A percentile compares a stretch with the other conserved stretches of the same genome.
phyloP scores from a whole-genome alignment of 2,113 vertebrate species.

The Spilogale gracilis region DNA sequence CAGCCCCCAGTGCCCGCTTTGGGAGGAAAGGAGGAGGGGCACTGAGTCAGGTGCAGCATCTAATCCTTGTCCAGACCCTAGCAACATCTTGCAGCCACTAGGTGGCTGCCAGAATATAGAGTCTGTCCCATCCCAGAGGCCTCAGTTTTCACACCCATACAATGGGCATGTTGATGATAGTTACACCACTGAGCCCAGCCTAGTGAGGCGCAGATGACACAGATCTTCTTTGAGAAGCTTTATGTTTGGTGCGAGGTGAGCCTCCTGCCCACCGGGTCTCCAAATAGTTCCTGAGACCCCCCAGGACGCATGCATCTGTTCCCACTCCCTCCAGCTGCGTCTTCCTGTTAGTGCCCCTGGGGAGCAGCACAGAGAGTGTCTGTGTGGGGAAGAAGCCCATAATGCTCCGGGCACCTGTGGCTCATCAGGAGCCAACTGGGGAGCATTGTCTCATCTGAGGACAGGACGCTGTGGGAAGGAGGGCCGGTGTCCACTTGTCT shows the following conservation, averaged over 20 bases:
- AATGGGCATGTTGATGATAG: fast-evolving
- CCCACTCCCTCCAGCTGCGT: background rate
- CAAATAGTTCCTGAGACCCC: background rate
- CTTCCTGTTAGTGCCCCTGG: background rate
- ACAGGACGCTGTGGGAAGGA: fast-evolving
- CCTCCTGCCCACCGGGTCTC: background rate
- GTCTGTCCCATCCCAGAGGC: background rate
- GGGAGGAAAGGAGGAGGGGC: background rate
- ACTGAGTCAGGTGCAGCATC: background rate
- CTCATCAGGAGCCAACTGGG: background rate
- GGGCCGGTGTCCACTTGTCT: background rate
- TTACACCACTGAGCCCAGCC: fast-evolving
- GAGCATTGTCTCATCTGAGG: background rate
- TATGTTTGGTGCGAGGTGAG: fast-evolving
- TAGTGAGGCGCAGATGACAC: background rate
- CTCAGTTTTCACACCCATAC: background rate
- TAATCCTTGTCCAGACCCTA: background rate
- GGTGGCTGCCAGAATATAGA: background rate
- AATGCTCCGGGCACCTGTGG: background rate
- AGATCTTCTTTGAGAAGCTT: background rate
- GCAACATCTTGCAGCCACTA: background rate
- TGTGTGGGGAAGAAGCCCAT: background rate
- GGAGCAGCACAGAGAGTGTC: background rate
- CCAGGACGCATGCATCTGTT: background rate
- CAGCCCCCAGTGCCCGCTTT: background rate